Evolutionary conservation across 2,888 invertebrate genomes (phyloP).

Genomic region (Neoitamus cyanurus): DNA sequence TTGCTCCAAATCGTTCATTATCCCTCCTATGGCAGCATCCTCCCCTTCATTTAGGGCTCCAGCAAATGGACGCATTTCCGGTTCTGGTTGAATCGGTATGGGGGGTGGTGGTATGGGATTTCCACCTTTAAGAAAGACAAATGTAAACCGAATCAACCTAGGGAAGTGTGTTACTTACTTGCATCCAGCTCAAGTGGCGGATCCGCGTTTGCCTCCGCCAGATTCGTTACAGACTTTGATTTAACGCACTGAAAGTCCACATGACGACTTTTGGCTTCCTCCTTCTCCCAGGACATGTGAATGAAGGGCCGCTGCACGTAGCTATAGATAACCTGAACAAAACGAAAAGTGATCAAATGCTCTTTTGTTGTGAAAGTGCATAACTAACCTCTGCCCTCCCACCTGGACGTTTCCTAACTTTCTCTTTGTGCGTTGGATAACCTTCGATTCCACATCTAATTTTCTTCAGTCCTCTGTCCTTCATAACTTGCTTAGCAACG

Average conservation of each 20-base stretch:
- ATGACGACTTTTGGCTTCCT: conserved; percentile 98
- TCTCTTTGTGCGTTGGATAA: conserved; percentile 99
- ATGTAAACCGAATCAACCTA: background rate
- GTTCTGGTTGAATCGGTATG: conserved; percentile 41
- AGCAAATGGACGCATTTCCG: conserved; percentile 46
- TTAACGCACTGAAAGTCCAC: conserved; percentile 99
- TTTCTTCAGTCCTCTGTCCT: conserved; percentile 97
- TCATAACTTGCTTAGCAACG: conserved; percentile 98
- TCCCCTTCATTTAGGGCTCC: conserved; percentile 56
- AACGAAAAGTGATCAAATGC: background rate
- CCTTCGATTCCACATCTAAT: conserved; percentile 98
- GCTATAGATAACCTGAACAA: conserved; percentile 82
- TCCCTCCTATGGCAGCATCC: conserved; percentile 61
- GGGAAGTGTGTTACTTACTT: conserved; percentile 56
- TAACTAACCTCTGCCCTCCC: conserved; percentile 86
- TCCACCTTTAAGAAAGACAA: conserved; percentile 56
- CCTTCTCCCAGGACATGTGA: conserved; percentile 95
- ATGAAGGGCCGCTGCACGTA: conserved; percentile 99
- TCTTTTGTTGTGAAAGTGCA: background rate
- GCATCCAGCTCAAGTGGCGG: conserved; percentile 71
- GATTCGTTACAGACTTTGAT: conserved; percentile 96
- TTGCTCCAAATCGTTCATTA: conserved; percentile 60
- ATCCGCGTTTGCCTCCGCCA: conserved; percentile 95
- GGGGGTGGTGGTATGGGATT: conserved; percentile 62
- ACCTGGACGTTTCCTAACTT: conserved; percentile 94